Evolutionary conservation across 2,888 invertebrate species (phyloP).

Genomic region (Clunio marinus): DNA sequence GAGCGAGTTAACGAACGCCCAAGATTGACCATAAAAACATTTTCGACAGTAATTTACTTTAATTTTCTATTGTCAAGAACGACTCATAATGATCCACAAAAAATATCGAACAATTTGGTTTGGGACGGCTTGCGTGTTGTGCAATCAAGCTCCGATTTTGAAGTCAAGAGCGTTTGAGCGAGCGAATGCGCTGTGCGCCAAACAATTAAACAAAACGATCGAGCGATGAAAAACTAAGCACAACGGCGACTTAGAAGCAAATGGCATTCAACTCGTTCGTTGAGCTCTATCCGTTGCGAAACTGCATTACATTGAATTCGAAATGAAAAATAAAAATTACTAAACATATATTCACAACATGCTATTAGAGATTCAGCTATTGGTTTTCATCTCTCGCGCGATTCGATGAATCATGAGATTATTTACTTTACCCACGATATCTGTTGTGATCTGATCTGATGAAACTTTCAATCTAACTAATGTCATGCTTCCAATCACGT

Average conservation of each 20-base stretch:
- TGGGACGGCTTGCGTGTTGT: slow-evolving; percentile 22
- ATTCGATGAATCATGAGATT: not conserved
- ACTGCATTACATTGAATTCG: slow-evolving; percentile 35
- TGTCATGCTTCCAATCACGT: slow-evolving; percentile 1
- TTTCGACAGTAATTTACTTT: slow-evolving; percentile 6
- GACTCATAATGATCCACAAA: not conserved
- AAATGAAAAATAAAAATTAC: not conserved
- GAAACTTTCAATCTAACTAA: not conserved
- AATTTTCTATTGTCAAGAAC: slow-evolving; percentile 6
- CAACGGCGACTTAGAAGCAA: not conserved
- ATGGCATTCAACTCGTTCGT: slow-evolving; percentile 34
- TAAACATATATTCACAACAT: not conserved
- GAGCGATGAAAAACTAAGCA: not conserved
- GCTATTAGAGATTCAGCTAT: not conserved
- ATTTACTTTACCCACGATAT: no score
- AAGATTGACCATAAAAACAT: not conserved
- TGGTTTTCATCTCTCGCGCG: no score
- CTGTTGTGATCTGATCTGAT: not conserved
- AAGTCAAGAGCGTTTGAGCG: not conserved
- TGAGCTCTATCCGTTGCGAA: slow-evolving; percentile 30
- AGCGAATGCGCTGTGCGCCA: not conserved
- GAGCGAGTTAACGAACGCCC: slow-evolving; percentile 14
- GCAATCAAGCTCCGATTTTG: not conserved
- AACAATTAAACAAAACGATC: slow-evolving; percentile 7
- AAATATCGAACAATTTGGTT: not conserved